Conservation (phyloP, 2,113 vertebrate species). For the Scytalopus superciliaris region DNA sequence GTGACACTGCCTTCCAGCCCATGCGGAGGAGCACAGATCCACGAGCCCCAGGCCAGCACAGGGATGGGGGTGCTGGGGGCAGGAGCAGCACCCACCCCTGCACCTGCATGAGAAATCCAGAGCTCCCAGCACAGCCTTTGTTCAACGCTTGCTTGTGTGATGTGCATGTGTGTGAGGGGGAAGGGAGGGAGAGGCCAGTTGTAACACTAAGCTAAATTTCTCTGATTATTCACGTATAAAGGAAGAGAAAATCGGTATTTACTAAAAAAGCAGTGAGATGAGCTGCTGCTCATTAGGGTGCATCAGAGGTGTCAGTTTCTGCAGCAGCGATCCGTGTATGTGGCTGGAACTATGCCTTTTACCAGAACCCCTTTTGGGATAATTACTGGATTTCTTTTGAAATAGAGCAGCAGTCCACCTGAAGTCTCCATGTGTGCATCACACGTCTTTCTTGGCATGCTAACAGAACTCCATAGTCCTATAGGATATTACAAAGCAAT, state of each 20-base stretch:
- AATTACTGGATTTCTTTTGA: background rate
- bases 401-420: background rate
- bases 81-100: background rate
- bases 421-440: background rate
- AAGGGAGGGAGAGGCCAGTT: background rate
- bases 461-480: background rate
- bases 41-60: accelerated
- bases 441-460: background rate
- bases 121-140: background rate
- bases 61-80: background rate
- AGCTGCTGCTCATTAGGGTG: background rate
- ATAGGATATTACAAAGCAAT: background rate
- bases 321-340: background rate
- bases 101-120: background rate
- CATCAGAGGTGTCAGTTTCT: background rate
- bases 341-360: background rate
- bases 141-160: background rate
- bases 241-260: background rate
- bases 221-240: background rate
- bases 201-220: background rate
- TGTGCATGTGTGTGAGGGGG: background rate
- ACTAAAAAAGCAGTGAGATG: background rate
- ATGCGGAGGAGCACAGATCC: background rate
- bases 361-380: background rate
- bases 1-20: too few species aligned